Percentiles rank a stretch among this genome's conserved stretches.
Evolutionary conservation across 2,888 invertebrate genomes (phyloP).

Genomic region (Nomada fabriciana): DNA sequence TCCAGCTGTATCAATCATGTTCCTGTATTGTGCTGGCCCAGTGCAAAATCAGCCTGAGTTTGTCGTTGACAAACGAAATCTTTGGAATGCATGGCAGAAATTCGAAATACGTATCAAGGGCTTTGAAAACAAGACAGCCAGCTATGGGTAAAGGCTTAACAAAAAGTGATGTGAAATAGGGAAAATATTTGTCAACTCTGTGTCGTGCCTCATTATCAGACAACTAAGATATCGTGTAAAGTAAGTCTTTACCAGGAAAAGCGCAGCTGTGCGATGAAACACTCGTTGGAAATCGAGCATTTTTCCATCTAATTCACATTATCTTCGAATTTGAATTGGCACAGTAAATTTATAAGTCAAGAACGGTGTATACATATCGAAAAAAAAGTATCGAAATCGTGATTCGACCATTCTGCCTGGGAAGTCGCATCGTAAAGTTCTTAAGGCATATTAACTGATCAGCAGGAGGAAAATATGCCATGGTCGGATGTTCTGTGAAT

Average conservation of each 20-base stretch:
- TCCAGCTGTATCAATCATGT: background rate
- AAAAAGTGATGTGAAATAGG: background rate
- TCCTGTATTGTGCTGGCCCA: no score
- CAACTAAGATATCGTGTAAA: slow-evolving; percentile 34
- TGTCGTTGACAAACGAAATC: background rate
- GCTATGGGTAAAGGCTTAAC: background rate
- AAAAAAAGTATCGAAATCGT: slow-evolving; percentile 24
- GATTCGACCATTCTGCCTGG: slow-evolving; percentile 27
- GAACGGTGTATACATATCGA: background rate
- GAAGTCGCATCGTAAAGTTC: slow-evolving; percentile 35
- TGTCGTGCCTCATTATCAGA: slow-evolving; percentile 25
- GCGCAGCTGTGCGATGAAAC: background rate
- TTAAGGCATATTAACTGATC: slow-evolving; percentile 46
- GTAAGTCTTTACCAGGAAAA: slow-evolving; percentile 21
- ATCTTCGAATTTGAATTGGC: background rate
- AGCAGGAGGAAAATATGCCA: slow-evolving; percentile 62
- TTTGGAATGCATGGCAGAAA: background rate
- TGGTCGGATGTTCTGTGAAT: slow-evolving; percentile 62
- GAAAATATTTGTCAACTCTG: slow-evolving; percentile 9
- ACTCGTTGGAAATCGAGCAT: background rate
- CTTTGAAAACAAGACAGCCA: background rate
- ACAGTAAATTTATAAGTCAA: background rate
- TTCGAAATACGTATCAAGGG: background rate
- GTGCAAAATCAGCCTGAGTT: no score
- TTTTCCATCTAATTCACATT: background rate